phyloP scores from a whole-genome alignment of 23 tunicate species.

The Phallusia fumigata region DNA sequence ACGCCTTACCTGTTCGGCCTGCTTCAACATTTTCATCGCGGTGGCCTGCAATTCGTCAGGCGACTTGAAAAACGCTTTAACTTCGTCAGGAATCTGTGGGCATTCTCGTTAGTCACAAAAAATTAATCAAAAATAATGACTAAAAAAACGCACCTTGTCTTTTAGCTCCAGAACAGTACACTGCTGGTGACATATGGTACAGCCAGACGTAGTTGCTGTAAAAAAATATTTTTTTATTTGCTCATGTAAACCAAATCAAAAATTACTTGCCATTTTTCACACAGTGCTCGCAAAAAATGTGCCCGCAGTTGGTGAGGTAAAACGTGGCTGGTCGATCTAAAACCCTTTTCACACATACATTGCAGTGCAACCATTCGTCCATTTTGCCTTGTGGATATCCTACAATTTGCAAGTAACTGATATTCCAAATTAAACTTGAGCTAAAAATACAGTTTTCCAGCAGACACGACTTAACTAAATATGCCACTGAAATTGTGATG shows the following conservation, averaged over 20 bases:
- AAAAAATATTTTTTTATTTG: neutral
- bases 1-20: neutral
- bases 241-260: neutral
- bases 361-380: constrained; percentile 28
- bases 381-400: neutral
- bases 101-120: too few species aligned
- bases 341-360: neutral
- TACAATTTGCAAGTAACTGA: too few species aligned
- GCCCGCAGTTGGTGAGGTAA: constrained; percentile 17
- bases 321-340: neutral
- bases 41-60: neutral
- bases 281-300: constrained; percentile 14
- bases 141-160: constrained; percentile 6
- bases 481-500: too few species aligned
- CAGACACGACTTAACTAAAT: too few species aligned
- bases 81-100: neutral
- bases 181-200: constrained; percentile 2
- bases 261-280: constrained; percentile 3
- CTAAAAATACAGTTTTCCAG: too few species aligned
- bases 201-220: constrained; percentile 3
- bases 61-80: neutral
- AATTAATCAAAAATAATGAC: too few species aligned
- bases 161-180: neutral
- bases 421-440: too few species aligned
- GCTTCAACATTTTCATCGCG: neutral